Conservation (phyloP, 2,113 vertebrate genomes). For the Callaeas wilsoni region DNA sequence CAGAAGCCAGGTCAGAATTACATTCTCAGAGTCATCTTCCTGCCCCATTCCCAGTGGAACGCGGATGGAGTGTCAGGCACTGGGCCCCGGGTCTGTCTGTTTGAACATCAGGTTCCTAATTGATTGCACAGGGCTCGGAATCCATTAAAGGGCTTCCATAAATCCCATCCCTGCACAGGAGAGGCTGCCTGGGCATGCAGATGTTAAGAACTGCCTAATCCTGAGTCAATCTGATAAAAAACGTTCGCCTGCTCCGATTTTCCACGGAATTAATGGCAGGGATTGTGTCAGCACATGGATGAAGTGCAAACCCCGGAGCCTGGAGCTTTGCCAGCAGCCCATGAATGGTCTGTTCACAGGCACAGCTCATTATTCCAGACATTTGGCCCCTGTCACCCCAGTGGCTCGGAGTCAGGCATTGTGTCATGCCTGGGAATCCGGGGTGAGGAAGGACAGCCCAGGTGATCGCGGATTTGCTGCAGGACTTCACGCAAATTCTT, state of each 20-base stretch:
- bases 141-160: background rate
- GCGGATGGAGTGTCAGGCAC: background rate
- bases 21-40: background rate
- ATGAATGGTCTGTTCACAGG: background rate
- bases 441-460: background rate
- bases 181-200: background rate
- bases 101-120: constrained; percentile 1
- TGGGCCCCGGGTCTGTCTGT: background rate
- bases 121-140: constrained; percentile 16
- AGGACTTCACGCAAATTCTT: background rate
- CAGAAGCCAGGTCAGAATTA: background rate
- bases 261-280: background rate
- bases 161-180: background rate
- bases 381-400: background rate
- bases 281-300: background rate
- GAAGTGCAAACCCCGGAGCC: background rate
- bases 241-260: background rate
- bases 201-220: background rate
- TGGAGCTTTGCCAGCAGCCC: background rate
- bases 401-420: background rate
- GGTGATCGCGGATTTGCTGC: background rate
- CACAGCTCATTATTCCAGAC: background rate
- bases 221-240: background rate
- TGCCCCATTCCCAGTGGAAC: background rate
- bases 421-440: background rate